A percentile compares a stretch with the other conserved stretches of the same genome.
Conservation (phyloP, 2,113 vertebrate species). For the Onychorhynchus coronatus region DNA sequence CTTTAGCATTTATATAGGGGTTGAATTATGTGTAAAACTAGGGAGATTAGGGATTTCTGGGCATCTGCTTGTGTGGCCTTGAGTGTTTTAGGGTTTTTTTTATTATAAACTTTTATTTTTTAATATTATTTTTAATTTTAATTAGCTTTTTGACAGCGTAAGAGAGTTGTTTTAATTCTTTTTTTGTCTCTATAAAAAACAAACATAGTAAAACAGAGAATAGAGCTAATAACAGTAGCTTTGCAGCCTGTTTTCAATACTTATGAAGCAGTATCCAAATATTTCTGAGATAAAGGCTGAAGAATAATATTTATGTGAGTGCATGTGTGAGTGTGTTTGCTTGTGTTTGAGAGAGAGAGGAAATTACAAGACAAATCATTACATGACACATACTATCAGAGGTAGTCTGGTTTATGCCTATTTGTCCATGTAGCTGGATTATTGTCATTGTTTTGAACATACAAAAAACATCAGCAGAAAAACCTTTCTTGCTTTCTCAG, state of each 20-base stretch:
- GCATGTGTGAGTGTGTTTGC: neutral
- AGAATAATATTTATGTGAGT: neutral
- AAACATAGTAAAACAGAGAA: neutral
- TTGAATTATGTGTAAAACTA: neutral
- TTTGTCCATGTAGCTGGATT: neutral
- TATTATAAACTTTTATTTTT: neutral
- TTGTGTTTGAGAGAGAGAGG: neutral
- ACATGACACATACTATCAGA: neutral
- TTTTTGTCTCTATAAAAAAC: neutral
- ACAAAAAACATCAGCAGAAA: neutral
- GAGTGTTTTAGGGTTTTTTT: neutral
- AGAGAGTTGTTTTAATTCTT: neutral
- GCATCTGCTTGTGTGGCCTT: neutral
- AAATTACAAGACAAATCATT: neutral
- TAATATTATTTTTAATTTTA: slow-evolving; percentile 10
- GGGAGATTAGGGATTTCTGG: neutral
- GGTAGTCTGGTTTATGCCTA: neutral
- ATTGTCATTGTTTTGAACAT: neutral
- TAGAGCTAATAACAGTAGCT: neutral
- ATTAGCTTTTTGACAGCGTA: slow-evolving; percentile 2
- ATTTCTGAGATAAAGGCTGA: neutral
- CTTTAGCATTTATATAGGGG: slow-evolving; percentile 48
- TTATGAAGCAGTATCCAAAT: neutral
- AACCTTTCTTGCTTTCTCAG: neutral
- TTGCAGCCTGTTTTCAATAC: neutral